Conservation (phyloP, 2,888 invertebrate genomes). For the Matsumyia berberina region DNA sequence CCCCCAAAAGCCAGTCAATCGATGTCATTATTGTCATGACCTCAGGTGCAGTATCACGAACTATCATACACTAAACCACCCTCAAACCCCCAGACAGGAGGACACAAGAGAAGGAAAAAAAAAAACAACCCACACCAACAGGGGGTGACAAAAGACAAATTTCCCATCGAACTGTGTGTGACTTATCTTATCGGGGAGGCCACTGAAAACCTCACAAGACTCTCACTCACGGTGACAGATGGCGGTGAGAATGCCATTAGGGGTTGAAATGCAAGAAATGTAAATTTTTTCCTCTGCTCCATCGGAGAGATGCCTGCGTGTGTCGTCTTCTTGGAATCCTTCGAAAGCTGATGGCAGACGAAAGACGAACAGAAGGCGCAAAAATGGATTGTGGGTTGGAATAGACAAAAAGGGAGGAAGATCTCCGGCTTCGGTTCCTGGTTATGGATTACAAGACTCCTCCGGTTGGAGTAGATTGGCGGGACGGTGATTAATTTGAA, state of each 20-base stretch:
- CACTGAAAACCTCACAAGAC: slow-evolving; percentile 31
- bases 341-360: slow-evolving; percentile 25
- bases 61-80: slow-evolving; percentile 63
- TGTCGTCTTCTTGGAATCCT: slow-evolving; percentile 7
- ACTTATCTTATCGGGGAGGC: slow-evolving; percentile 72
- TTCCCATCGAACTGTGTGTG: slow-evolving; percentile 71
- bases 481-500: slow-evolving; percentile 46
- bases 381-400: slow-evolving; percentile 40
- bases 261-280: slow-evolving; percentile 58
- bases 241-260: slow-evolving; percentile 55
- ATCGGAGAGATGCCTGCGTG: neutral
- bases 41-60: slow-evolving; percentile 74
- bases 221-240: slow-evolving; percentile 52
- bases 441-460: slow-evolving; percentile 11
- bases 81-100: slow-evolving; percentile 13
- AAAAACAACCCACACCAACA: slow-evolving; percentile 12
- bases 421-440: slow-evolving; percentile 27
- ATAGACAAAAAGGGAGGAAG: slow-evolving; percentile 35
- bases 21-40: slow-evolving; percentile 76
- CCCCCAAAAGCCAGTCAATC: slow-evolving; percentile 69
- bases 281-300: slow-evolving; percentile 36
- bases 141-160: slow-evolving; percentile 68
- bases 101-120: slow-evolving; percentile 7
- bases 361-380: slow-evolving; percentile 46
- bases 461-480: neutral